Evolutionary conservation across 2,797 vertebrate species (phyloP).

Genomic region (Amblyraja radiata): DNA sequence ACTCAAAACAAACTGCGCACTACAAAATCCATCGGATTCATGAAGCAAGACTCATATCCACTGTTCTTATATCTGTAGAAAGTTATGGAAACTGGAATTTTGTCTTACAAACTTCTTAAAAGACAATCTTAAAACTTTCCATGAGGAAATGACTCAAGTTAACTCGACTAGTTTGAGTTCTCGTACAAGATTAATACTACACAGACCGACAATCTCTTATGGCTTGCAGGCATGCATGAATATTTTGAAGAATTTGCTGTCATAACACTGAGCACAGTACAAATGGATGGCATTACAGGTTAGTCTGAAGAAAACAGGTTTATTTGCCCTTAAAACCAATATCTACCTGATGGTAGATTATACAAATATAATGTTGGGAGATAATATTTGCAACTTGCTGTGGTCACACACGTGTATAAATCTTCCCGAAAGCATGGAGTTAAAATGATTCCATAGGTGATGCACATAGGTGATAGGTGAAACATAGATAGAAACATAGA

Average conservation of each 20-base stretch:
- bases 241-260: background rate
- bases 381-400: background rate
- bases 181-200: background rate
- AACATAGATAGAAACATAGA: too few relatives aligned
- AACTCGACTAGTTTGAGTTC: too few relatives aligned
- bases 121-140: too few relatives aligned
- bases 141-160: background rate
- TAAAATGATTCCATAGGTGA: background rate
- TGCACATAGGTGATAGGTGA: too few relatives aligned
- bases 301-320: background rate
- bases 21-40: too few relatives aligned
- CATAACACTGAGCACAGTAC: too few relatives aligned
- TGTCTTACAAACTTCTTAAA: too few relatives aligned
- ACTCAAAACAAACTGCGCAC: too few relatives aligned
- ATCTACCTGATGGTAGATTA: background rate
- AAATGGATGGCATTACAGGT: background rate
- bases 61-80: too few relatives aligned
- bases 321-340: background rate
- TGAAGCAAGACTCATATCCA: too few relatives aligned
- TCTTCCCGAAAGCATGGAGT: background rate
- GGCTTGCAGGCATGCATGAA: background rate
- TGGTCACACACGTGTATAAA: background rate
- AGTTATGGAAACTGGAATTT: too few relatives aligned
- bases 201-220: background rate
- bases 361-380: background rate